A percentile compares a stretch with the other conserved stretches of the same genome.
phyloP scores from a whole-genome alignment of 2,113 vertebrate species.

The Laterallus jamaicensis region DNA sequence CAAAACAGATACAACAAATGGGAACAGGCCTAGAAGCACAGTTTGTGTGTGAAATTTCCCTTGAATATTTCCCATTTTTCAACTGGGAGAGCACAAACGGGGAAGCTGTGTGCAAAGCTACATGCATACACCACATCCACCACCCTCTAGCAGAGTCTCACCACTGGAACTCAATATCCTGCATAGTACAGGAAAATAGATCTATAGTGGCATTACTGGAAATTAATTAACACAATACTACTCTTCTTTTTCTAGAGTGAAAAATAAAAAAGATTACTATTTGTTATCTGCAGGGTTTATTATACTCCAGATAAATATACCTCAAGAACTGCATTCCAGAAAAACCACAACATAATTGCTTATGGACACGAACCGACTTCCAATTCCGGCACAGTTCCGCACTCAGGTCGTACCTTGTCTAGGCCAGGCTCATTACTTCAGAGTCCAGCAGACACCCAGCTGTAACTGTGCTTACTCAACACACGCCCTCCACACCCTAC shows the following conservation, averaged over 20 bases:
- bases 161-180: not conserved
- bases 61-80: not conserved
- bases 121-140: not conserved
- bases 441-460: not conserved
- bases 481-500: not conserved
- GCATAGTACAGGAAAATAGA: not conserved
- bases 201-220: not conserved
- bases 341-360: not conserved
- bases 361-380: not conserved
- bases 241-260: not conserved
- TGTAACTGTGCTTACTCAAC: not conserved
- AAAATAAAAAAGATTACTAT: not conserved
- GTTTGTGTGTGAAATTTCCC: not conserved
- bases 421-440: not conserved
- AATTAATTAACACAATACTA: not conserved
- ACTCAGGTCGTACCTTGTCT: not conserved
- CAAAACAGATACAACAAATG: not conserved
- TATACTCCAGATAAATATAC: not conserved
- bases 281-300: constrained; percentile 33
- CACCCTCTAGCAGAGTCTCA: constrained; percentile 22
- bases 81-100: not conserved
- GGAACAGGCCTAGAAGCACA: not conserved
- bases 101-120: not conserved
- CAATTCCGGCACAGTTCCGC: not conserved
- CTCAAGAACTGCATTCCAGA: not conserved